Evolutionary conservation across 2,113 vertebrate genomes (phyloP).

Genomic region (Herpailurus yagouaroundi): DNA sequence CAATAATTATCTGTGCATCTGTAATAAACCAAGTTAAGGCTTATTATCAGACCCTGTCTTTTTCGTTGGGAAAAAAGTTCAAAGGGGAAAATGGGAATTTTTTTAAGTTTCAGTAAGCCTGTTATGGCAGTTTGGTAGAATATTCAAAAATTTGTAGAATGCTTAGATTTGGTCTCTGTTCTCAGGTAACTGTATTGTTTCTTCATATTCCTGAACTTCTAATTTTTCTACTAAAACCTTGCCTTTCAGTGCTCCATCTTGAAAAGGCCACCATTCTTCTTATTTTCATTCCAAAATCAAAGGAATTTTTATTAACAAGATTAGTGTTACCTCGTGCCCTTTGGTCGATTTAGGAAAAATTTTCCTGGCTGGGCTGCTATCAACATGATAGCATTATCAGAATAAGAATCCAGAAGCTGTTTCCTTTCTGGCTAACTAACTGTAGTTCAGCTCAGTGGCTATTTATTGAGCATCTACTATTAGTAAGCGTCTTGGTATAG

Average conservation of each 20-base stretch:
- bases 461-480: neutral
- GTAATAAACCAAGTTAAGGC: neutral
- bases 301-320: neutral
- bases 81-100: neutral
- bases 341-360: neutral
- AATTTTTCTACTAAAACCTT: neutral
- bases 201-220: neutral
- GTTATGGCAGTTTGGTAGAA: neutral
- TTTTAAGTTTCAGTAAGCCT: neutral
- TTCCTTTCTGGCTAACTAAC: neutral
- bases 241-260: neutral
- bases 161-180: neutral
- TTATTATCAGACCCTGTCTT: neutral
- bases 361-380: neutral
- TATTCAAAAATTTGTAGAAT: neutral
- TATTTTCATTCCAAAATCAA: neutral
- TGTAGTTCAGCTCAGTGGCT: neutral
- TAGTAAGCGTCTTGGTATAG: neutral
- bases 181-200: neutral
- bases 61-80: neutral
- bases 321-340: neutral
- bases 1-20: slow-evolving; percentile 5
- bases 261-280: neutral
- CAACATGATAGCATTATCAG: neutral
- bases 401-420: neutral